Conservation (phyloP, 1,140 invertebrate species). For the Apis cerana region DNA sequence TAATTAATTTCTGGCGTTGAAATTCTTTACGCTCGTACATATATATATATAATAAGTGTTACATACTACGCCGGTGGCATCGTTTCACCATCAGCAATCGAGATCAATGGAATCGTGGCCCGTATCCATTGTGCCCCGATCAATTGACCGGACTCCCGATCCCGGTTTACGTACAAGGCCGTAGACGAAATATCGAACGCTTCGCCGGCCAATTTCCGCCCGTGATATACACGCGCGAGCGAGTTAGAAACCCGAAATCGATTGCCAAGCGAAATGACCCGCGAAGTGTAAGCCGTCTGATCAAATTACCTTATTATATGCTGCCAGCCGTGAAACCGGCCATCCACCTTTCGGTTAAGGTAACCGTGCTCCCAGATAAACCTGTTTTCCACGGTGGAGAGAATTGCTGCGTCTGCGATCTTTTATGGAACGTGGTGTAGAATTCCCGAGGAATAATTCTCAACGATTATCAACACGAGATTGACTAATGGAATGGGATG, state of each 20-base stretch:
- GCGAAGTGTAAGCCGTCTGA: not conserved
- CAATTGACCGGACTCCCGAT: not conserved
- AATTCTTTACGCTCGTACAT: not conserved
- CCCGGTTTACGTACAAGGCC: not conserved
- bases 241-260: not conserved
- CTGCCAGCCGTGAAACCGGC: not conserved
- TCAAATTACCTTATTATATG: conserved; percentile 24
- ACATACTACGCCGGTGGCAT: not conserved
- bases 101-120: not conserved
- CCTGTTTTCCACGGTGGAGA: no score
- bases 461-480: not conserved
- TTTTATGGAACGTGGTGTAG: no score
- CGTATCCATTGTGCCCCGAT: not conserved
- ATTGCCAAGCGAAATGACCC: conserved; percentile 4
- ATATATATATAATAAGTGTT: no score
- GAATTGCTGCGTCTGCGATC: no score
- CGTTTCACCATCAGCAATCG: not conserved
- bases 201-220: not conserved
- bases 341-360: not conserved
- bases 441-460: not conserved
- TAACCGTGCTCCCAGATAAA: no score
- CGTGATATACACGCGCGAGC: not conserved
- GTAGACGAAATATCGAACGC: not conserved
- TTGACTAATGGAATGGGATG: not conserved
- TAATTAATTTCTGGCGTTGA: not conserved